Conservation (phyloP, 2,888 invertebrate species). For the Blastobasis lacticolella region DNA sequence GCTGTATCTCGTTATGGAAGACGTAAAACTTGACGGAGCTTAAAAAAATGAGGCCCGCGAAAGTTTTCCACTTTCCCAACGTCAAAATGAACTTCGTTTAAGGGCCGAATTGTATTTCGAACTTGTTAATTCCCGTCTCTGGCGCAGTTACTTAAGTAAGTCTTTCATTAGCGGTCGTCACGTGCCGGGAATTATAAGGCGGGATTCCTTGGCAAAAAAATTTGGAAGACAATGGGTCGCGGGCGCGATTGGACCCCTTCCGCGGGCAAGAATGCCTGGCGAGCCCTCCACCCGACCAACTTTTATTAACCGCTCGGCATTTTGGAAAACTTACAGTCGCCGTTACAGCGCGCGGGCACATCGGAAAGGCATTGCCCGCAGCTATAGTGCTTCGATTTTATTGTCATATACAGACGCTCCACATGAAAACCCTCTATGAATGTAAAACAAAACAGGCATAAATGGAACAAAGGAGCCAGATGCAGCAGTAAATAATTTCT, state of each 20-base stretch:
- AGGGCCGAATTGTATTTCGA: conserved; percentile 66
- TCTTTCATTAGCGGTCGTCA: conserved; percentile 67
- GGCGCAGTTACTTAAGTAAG: conserved; percentile 63
- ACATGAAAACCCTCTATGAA: neutral
- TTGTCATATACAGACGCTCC: conserved; percentile 4
- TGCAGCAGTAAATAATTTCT: no score
- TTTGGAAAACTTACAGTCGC: neutral
- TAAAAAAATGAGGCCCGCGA: conserved; percentile 40
- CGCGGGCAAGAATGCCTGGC: conserved; percentile 38
- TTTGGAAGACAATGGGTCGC: conserved; percentile 38
- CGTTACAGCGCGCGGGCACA: conserved; percentile 2
- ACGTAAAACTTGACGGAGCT: conserved; percentile 53
- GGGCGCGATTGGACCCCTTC: conserved; percentile 36
- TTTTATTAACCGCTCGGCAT: conserved; percentile 31
- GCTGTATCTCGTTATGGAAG: conserved; percentile 43
- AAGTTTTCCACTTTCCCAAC: conserved; percentile 66
- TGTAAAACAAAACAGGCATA: neutral
- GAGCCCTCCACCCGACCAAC: conserved; percentile 20
- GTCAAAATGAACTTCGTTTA: conserved; percentile 64
- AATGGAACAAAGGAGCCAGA: no score
- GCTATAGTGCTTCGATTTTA: conserved; percentile 7
- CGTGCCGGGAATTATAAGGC: conserved; percentile 60
- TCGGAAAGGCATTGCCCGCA: neutral
- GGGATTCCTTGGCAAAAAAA: conserved; percentile 44
- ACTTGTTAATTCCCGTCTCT: conserved; percentile 67